Base-by-base conservation (phyloP, 2,888 invertebrate genomes). In the Limulus polyphemus region DNA sequence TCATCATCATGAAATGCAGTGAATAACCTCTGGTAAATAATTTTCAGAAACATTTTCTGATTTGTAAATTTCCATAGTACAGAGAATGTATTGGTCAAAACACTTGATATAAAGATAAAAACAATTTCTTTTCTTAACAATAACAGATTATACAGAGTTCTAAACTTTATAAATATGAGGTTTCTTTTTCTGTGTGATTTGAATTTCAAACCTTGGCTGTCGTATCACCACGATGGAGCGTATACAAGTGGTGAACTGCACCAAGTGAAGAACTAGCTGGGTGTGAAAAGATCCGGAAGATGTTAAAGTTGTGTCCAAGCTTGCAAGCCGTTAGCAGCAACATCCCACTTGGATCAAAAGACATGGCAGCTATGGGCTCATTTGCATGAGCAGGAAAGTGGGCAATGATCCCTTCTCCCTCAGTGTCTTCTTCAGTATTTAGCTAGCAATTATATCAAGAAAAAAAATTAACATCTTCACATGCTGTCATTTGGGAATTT, bases 271-370 rank as follows among this genome's bases (percentile, higher is more conserved):
- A 85, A 0, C 90, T 89, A 58, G 87, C 85, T 0, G 93, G 90
- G 80, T 97, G 97, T 0, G 95, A 89, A 74, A 93, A 89, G 70
- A 99, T 84, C 63, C 91, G 83, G 78, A 97, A 99, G 70, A 99
- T 83, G 77, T 99, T 90, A 79, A 99, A 99, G 75, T 93, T 90
- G 74, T 95, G 92, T 0, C 95, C 97, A 46, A 90, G 83, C 70
- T 86, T 85, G 76, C 95, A 95, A 0, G 93, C 92, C 0, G 94
- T 94, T 69, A 95, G 81, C 55, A 97, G 79, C 63, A 97, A 77
- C 79, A 89, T 84, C 56, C 95, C 97, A 60, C 90, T 90, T 56
- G 87, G 84, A 77, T 97, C 94, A 76, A 95, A 95, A 73, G 86
- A 83, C 80, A 97, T 81, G 48, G 89, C 87, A 54, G 92, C 89